Evolutionary conservation across 2,113 vertebrate genomes (phyloP).

Genomic region (Alaudala cheleensis): DNA sequence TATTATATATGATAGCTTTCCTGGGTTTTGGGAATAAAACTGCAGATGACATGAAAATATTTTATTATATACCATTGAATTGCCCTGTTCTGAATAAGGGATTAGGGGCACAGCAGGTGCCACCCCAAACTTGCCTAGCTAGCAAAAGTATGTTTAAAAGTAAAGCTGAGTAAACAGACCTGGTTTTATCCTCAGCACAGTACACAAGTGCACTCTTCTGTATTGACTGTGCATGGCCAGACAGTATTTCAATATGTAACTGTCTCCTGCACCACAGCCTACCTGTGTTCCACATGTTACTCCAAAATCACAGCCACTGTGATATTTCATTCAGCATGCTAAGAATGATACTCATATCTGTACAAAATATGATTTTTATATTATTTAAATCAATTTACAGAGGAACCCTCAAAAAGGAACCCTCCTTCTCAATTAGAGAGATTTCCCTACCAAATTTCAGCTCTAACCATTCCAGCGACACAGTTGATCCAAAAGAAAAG

Average conservation of each 20-base stretch:
- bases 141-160: neutral
- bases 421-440: slow-evolving; percentile 29
- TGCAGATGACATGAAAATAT: neutral
- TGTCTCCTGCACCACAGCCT: neutral
- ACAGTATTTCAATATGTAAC: neutral
- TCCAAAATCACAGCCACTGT: neutral
- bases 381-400: slow-evolving; percentile 57
- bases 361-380: slow-evolving; percentile 32
- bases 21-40: neutral
- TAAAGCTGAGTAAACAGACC: neutral
- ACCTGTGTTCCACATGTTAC: neutral
- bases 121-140: neutral
- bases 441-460: slow-evolving; percentile 50
- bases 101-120: neutral
- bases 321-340: neutral
- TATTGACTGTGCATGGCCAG: neutral
- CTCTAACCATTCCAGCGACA: slow-evolving; percentile 17
- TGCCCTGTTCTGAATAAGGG: neutral
- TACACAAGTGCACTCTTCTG: neutral
- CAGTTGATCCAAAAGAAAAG: neutral
- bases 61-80: neutral
- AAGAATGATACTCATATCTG: neutral
- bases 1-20: neutral
- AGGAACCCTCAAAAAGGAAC: slow-evolving; percentile 36
- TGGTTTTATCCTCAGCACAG: neutral